Evolutionary conservation across 2,888 invertebrate genomes (phyloP).

Genomic region (Polia nebulosa): DNA sequence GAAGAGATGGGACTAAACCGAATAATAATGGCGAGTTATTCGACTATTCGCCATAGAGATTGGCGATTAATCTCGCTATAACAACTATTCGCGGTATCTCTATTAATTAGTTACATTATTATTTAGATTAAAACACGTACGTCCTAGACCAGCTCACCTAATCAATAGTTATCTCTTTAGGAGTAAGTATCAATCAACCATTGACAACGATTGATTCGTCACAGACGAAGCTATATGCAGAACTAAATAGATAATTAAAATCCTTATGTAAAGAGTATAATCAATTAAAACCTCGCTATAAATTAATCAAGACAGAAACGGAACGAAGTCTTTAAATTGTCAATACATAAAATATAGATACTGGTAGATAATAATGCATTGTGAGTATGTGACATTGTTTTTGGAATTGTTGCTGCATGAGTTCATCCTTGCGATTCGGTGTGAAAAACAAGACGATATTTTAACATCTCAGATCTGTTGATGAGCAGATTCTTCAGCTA

Average conservation of each 20-base stretch:
- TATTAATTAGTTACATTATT: background rate
- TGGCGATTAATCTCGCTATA: too few species aligned
- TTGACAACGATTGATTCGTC: background rate
- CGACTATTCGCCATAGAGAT: too few species aligned
- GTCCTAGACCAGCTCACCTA: background rate
- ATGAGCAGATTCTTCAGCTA: background rate
- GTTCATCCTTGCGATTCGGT: background rate
- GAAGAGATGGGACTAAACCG: too few species aligned
- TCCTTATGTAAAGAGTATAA: slow-evolving; percentile 12
- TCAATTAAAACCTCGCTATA: slow-evolving; percentile 32
- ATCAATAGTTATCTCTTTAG: background rate
- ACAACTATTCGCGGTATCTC: too few species aligned
- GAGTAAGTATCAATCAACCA: slow-evolving; percentile 8
- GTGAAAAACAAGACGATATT: background rate
- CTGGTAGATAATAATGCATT: slow-evolving; percentile 18
- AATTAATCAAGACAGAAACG: slow-evolving; percentile 41
- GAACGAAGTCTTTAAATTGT: slow-evolving; percentile 10
- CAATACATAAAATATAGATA: slow-evolving; percentile 17
- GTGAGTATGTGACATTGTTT: background rate
- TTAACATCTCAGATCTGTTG: background rate
- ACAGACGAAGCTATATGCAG: slow-evolving; percentile 1
- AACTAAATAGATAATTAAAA: slow-evolving; percentile 32
- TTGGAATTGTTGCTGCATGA: slow-evolving; percentile 16
- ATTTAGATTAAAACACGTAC: background rate
- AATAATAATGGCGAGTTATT: too few species aligned